Percentiles rank a stretch among this genome's conserved stretches.
phyloP scores from a whole-genome alignment of 2,888 invertebrate genomes.

The Polymixis lichenea region DNA sequence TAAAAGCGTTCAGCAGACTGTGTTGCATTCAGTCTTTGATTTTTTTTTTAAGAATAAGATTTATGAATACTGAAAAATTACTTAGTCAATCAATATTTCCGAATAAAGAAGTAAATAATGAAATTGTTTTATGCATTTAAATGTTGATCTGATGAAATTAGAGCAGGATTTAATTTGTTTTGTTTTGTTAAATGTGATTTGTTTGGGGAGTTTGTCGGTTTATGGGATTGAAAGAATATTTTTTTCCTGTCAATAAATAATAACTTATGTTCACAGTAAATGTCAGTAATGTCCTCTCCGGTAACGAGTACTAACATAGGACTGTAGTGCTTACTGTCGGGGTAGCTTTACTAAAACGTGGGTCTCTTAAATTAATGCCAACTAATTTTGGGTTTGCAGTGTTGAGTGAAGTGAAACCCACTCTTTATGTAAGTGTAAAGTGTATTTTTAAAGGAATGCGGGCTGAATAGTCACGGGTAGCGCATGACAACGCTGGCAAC shows the following conservation, averaged over 20 bases:
- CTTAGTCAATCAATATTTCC: slow-evolving; percentile 57
- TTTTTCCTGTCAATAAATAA: slow-evolving; percentile 39
- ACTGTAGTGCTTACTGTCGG: slow-evolving; percentile 73
- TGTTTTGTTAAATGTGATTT: slow-evolving; percentile 43
- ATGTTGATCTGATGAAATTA: slow-evolving; percentile 29
- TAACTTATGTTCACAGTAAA: slow-evolving; percentile 48
- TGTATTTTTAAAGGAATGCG: slow-evolving; percentile 86
- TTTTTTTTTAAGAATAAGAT: neutral
- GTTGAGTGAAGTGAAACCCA: slow-evolving; percentile 88
- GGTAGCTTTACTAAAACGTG: slow-evolving; percentile 79
- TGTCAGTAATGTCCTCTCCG: slow-evolving; percentile 54
- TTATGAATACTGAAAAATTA: neutral
- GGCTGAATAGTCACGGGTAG: slow-evolving; percentile 88
- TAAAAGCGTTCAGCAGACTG: no score
- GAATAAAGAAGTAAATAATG: neutral
- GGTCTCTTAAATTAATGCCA: slow-evolving; percentile 82
- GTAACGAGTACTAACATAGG: slow-evolving; percentile 74
- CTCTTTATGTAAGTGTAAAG: slow-evolving; percentile 88
- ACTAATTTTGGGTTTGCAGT: slow-evolving; percentile 90
- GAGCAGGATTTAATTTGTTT: slow-evolving; percentile 29
- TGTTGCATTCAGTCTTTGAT: no score
- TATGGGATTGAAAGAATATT: slow-evolving; percentile 26
- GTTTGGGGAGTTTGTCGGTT: slow-evolving; percentile 41
- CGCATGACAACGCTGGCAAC: slow-evolving; percentile 87
- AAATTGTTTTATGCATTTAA: slow-evolving; percentile 25